Evolutionary conservation across 2,888 invertebrate species (phyloP).

Genomic region (Tolmerus cingulatus): DNA sequence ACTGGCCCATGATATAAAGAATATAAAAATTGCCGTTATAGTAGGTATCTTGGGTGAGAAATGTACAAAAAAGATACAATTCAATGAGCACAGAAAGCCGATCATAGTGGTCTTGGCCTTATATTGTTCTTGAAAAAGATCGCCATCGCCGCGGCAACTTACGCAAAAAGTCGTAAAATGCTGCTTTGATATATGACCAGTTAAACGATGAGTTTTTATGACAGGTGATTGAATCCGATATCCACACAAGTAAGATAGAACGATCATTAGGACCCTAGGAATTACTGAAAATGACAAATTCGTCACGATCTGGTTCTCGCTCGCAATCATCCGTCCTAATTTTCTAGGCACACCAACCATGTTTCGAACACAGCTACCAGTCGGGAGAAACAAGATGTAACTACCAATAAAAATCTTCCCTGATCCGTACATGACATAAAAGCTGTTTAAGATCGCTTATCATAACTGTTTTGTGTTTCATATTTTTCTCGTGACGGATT

Average conservation of each 20-base stretch:
- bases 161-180: conserved; percentile 29
- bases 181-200: conserved; percentile 35
- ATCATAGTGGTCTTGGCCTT: not conserved
- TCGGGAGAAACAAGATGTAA: conserved; percentile 19
- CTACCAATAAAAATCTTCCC: not conserved
- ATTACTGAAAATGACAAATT: conserved; percentile 26
- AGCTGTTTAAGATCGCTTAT: conserved; percentile 42
- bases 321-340: conserved; percentile 16
- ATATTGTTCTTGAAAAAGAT: conserved; percentile 6
- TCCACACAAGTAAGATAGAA: not conserved
- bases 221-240: conserved; percentile 1
- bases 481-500: not conserved
- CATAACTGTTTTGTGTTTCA: conserved; percentile 32
- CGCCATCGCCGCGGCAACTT: not conserved
- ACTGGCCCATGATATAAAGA: conserved; percentile 33
- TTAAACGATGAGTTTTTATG: conserved; percentile 23
- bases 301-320: conserved; percentile 24
- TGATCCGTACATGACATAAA: conserved; percentile 40
- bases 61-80: not conserved
- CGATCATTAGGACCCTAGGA: conserved; percentile 15
- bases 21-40: conserved; percentile 35
- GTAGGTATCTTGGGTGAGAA: conserved; percentile 28
- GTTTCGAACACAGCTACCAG: not conserved
- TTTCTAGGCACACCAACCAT: not conserved
- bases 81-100: not conserved